A percentile compares a stretch with the other conserved stretches of the same genome.
Evolutionary conservation across 2,888 invertebrate genomes (phyloP).

Genomic region (Unio delphinus): DNA sequence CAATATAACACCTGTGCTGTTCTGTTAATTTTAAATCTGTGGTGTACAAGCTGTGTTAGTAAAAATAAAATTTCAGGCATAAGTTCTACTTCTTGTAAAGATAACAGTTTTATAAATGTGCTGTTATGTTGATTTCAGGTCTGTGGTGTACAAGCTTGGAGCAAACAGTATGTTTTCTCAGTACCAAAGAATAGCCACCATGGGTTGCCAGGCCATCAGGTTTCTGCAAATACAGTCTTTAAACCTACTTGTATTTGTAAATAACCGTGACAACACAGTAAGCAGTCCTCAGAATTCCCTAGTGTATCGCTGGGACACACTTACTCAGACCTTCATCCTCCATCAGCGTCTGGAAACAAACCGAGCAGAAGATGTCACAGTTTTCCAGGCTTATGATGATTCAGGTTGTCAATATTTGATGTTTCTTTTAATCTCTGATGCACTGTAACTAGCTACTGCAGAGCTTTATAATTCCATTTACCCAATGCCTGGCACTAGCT

Average conservation of each 20-base stretch:
- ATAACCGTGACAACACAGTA: slow-evolving; percentile 57
- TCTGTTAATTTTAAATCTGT: too few relatives aligned
- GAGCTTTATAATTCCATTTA: too few relatives aligned
- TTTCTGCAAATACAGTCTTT: slow-evolving; percentile 43
- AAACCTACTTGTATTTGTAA: slow-evolving; percentile 57
- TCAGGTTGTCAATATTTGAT: slow-evolving; percentile 29
- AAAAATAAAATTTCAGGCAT: too few relatives aligned
- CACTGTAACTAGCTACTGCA: too few relatives aligned
- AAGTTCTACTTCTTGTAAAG: too few relatives aligned
- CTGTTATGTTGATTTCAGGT: slow-evolving; percentile 45
- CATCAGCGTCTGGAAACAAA: slow-evolving; percentile 56
- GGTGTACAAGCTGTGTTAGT: too few relatives aligned
- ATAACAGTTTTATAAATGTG: background rate
- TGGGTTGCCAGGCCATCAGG: slow-evolving; percentile 56
- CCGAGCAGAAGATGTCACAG: slow-evolving; percentile 43
- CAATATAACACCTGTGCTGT: too few relatives aligned
- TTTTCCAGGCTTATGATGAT: slow-evolving; percentile 42
- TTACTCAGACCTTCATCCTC: slow-evolving; percentile 46
- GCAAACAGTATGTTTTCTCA: slow-evolving; percentile 50
- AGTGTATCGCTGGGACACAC: slow-evolving; percentile 60
- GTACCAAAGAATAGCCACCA: slow-evolving; percentile 61
- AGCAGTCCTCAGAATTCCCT: slow-evolving; percentile 52
- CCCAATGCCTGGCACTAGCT: too few relatives aligned
- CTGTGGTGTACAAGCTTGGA: slow-evolving; percentile 60
- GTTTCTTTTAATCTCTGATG: too few relatives aligned